phyloP scores from a whole-genome alignment of 2,888 invertebrate genomes.

The Parasteatoda lunata region DNA sequence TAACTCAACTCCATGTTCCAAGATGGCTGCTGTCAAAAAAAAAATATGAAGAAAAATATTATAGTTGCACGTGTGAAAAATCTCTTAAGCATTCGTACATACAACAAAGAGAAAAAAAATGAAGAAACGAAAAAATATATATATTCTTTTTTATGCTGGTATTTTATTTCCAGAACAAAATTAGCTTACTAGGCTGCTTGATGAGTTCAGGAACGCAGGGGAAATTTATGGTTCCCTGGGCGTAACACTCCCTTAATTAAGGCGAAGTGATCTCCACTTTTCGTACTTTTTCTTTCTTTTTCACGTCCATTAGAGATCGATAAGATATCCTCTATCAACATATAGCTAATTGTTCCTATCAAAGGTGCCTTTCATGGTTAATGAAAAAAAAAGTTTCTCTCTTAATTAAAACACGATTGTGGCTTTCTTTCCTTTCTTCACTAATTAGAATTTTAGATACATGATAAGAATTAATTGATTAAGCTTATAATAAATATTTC shows the following conservation, averaged over 20 bases:
- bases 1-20: slow-evolving; percentile 22
- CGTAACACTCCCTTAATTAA: slow-evolving; percentile 60
- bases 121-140: no score
- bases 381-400: background rate
- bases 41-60: slow-evolving; percentile 20
- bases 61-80: slow-evolving; percentile 20
- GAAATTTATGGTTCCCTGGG: slow-evolving; percentile 51
- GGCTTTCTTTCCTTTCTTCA: background rate
- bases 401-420: background rate
- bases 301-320: slow-evolving; percentile 29
- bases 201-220: slow-evolving; percentile 31
- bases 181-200: slow-evolving; percentile 24
- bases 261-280: slow-evolving; percentile 35
- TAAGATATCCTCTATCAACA: slow-evolving; percentile 42
- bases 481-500: no score
- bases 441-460: background rate
- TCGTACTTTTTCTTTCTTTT: background rate
- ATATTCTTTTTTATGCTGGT: background rate
- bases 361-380: slow-evolving; percentile 10
- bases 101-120: background rate
- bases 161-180: slow-evolving; percentile 33
- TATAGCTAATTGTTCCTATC: slow-evolving; percentile 37
- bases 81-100: slow-evolving; percentile 32
- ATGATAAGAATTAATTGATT: no score
- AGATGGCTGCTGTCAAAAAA: slow-evolving; percentile 62